Conservation (phyloP, 2,797 vertebrate genomes). For the Esox lucius region DNA sequence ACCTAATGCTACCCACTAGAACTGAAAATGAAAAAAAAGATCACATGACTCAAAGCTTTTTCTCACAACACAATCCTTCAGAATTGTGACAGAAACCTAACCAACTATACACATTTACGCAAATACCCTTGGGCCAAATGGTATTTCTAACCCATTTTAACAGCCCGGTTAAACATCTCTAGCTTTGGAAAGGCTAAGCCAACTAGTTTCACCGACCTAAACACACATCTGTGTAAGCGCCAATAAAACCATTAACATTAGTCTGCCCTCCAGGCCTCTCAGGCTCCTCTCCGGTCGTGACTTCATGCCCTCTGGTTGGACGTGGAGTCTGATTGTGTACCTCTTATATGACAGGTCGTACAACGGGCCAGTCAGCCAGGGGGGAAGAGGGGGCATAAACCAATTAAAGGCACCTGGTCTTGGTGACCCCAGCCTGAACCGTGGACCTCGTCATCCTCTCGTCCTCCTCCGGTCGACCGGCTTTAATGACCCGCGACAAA, state of each 20-base stretch:
- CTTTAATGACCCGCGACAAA: slow-evolving; percentile 41
- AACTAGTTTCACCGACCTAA: not conserved
- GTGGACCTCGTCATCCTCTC: slow-evolving; percentile 15
- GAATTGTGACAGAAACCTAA: not conserved
- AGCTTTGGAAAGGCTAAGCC: not conserved
- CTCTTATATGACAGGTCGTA: not conserved
- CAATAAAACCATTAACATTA: not conserved
- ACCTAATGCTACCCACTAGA: not conserved
- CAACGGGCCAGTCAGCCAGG: not conserved
- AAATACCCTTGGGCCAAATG: not conserved
- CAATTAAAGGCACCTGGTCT: slow-evolving; percentile 48
- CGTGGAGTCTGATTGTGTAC: not conserved
- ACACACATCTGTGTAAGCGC: slow-evolving; percentile 6
- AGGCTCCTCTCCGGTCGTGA: not conserved
- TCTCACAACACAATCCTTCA: not conserved
- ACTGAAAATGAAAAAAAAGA: not conserved
- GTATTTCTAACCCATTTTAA: not conserved
- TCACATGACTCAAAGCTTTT: not conserved
- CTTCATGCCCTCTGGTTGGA: not conserved
- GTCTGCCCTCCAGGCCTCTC: not conserved
- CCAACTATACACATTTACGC: not conserved
- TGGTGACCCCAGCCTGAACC: slow-evolving; percentile 46
- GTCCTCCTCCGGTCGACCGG: slow-evolving; percentile 2
- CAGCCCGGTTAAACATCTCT: not conserved
- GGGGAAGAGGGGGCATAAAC: not conserved